Evolutionary conservation across 2,888 invertebrate species (phyloP), one percentile per base, ranked within the genome.

Genomic region (Arge pagana): DNA sequence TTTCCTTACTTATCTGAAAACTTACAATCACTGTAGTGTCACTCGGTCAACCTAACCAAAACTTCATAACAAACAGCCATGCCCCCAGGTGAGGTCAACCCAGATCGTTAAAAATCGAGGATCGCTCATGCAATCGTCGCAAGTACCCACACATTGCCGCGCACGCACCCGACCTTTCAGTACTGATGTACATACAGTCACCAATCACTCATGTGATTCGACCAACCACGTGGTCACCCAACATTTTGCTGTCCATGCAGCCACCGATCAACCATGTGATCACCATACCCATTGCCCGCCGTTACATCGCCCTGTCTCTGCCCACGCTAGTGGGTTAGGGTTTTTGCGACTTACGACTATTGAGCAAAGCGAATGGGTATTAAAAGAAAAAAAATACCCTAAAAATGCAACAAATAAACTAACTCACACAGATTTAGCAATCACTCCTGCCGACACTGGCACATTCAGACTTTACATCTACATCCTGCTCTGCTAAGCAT

Each of bases 331-430:
- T 26, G 26, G 40, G 24, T 13, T 40, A 24, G 40, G 26, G 7
- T 40, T 40, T 40, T 40, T 23, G 13, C 16, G 40, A 40, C 40
- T 10, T 40, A 10, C 24, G 15, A 40, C 15, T 40, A 40, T 2
- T 26, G 4, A 40, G 26, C 40, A 13, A 7, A n/a, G 23, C 26
- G 1, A 40, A 26, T 26, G 40, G 11, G 23, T 11, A 40, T 13
- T 2, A n/a, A n/a, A n/a, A n/a, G n/a, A n/a, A n/a, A n/a, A n/a
- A n/a, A n/a, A n/a, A n/a, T n/a, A n/a, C n/a, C n/a, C n/a, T n/a
- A n/a, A n/a, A n/a, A n/a, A n/a, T n/a, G n/a, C n/a, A n/a, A n/a
- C n/a, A n/a, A n/a, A n/a, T n/a, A n/a, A n/a, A n/a, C n/a, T n/a
- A 26, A 24, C 10, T 40, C 16, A 8, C 24, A n/a, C n/a, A n/a